Evolutionary conservation across 2,797 vertebrate species (phyloP).

Genomic region (Parotocinclus haroldoi): DNA sequence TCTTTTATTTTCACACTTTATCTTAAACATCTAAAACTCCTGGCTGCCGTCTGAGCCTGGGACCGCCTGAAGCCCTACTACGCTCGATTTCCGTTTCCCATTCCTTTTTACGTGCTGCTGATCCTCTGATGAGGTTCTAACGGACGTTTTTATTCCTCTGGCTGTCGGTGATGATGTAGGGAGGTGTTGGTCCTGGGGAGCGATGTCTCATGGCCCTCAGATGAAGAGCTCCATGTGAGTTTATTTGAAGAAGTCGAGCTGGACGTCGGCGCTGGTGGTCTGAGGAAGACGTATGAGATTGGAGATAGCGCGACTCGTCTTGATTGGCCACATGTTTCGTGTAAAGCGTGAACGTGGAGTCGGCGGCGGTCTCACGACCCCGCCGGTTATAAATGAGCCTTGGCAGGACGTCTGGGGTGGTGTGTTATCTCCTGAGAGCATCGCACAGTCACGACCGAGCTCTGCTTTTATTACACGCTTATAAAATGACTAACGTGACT

Average conservation of each 20-base stretch:
- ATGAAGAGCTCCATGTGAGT: constrained; percentile 59
- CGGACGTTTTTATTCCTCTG: no score
- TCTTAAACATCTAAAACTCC: no score
- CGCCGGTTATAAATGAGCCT: constrained; percentile 16
- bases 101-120: no score
- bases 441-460: not conserved
- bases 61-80: no score
- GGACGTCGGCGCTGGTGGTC: constrained; percentile 58
- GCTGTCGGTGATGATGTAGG: not conserved
- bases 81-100: no score
- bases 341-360: constrained; percentile 41
- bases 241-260: constrained; percentile 71
- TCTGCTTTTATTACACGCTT: no score
- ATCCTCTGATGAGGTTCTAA: no score
- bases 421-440: constrained; percentile 15
- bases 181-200: constrained; percentile 41
- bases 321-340: constrained; percentile 47
- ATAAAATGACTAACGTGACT: not conserved
- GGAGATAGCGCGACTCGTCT: constrained; percentile 43
- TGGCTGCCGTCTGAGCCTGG: no score
- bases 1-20: no score
- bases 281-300: constrained; percentile 47
- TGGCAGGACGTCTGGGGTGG: constrained; percentile 1
- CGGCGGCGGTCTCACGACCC: constrained; percentile 36
- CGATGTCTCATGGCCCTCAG: constrained; percentile 54